phyloP scores from a whole-genome alignment of 2,888 invertebrate genomes.

The Cotesia congregata region DNA sequence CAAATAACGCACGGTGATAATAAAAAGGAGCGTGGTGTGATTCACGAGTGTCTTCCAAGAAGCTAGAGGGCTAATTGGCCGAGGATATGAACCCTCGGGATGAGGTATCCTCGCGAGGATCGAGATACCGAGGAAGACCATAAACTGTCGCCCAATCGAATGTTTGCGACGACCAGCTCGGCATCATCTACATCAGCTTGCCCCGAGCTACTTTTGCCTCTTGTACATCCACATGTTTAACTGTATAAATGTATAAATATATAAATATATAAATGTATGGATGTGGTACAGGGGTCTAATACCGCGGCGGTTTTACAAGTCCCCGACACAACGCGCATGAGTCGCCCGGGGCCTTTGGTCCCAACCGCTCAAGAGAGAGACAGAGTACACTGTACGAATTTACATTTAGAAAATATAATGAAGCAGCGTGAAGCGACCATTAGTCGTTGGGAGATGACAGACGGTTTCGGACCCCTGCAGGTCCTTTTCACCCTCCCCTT shows the following conservation, averaged over 20 bases:
- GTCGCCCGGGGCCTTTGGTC: constrained; percentile 39
- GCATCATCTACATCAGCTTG: constrained; percentile 44
- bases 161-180: constrained; percentile 55
- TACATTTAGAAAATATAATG: constrained; percentile 71
- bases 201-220: constrained; percentile 36
- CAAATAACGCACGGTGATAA: constrained; percentile 27
- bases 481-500: constrained; percentile 57
- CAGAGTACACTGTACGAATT: constrained; percentile 65
- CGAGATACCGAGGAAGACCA: constrained; percentile 54
- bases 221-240: background rate
- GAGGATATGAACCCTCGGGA: constrained; percentile 54
- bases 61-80: constrained; percentile 67
- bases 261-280: background rate
- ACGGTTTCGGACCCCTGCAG: constrained; percentile 70
- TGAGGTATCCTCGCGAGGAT: constrained; percentile 31
- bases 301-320: constrained; percentile 40
- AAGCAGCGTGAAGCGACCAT: constrained; percentile 70
- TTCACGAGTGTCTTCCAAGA: constrained; percentile 62
- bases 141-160: constrained; percentile 67
- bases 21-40: constrained; percentile 38
- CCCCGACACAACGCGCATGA: constrained; percentile 24
- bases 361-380: constrained; percentile 43
- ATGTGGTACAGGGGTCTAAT: constrained; percentile 7
- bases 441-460: constrained; percentile 70
- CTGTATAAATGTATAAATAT: background rate